Conservation (phyloP, 2,113 vertebrate species). For the Phainopepla nitens region DNA sequence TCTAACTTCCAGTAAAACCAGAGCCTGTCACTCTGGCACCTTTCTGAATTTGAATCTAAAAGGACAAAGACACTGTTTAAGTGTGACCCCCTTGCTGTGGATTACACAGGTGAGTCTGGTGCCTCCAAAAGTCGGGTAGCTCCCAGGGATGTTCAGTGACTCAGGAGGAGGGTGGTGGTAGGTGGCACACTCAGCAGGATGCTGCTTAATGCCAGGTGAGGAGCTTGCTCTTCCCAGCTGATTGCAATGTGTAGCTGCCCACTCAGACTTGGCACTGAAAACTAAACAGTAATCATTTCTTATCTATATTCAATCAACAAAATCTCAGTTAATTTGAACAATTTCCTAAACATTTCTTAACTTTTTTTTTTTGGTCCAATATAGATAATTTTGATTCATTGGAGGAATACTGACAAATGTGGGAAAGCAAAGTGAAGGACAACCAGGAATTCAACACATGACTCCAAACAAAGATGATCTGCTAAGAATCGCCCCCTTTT, state of each 20-base stretch:
- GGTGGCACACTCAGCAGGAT: neutral
- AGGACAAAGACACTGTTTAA: neutral
- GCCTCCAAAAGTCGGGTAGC: neutral
- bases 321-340: neutral
- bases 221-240: neutral
- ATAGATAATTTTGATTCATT: neutral
- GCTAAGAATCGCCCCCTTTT: neutral
- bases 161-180: neutral
- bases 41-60: neutral
- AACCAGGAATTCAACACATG: neutral
- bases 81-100: neutral
- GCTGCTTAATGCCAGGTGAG: neutral
- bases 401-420: neutral
- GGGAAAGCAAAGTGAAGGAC: neutral
- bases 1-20: neutral
- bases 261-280: neutral
- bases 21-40: neutral
- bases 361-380: neutral
- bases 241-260: neutral
- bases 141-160: neutral
- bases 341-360: neutral
- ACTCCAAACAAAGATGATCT: neutral
- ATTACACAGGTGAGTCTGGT: neutral
- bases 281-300: neutral
- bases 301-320: neutral